Base-by-base conservation (phyloP, 2,888 invertebrate species). In the Apodemia mormo region DNA sequence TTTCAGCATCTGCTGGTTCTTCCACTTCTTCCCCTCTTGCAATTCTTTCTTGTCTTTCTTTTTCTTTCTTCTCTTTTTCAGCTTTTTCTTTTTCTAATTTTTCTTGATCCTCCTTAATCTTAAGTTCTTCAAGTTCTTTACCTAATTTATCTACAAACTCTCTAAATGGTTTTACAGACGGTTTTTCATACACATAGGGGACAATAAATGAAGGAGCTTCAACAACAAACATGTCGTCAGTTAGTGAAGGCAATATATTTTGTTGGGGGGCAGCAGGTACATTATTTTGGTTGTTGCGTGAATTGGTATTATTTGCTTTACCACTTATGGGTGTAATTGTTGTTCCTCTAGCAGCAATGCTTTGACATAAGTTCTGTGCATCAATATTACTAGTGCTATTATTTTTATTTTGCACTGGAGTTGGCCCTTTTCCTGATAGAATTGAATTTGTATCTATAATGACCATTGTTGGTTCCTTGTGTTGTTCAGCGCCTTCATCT, bases 131-230 rank as follows among this genome's bases (percentile, higher is more conserved):
- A 68, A 96, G 92, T 80, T 95, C 95, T 73, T 94, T 94, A 33
- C 95, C 95, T 73, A 96, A 89, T 82, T 95, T 95, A 68, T 94
- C 94, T 49, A 97, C 95, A 85, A 96, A 96, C 75, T 96, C 96
- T 82, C 96, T 96, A 73, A 98, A 94, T 73, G 96, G 96, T 81
- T 96, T 96, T 1, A 96, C 89, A 0, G 98, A 97, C 33, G 97
- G 97, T 85, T 98, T 98, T 86, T 98, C 98, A 89, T 98, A 98
- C 14, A 98, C 97, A 86, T 98, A 98, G 54, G 98, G 98, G 76
- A 98, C 98, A 85, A 98, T 98, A 82, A 98, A 98, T 54, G 97
- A 97, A 10, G 98, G 98, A 43, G 98, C 98, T 90, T 98, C 98
- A 37, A 98, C 96, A 37, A 98, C 97, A 89, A 97, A 98, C 96